Conservation (phyloP, 2,797 vertebrate species). For the Anisognathus igniventris region DNA sequence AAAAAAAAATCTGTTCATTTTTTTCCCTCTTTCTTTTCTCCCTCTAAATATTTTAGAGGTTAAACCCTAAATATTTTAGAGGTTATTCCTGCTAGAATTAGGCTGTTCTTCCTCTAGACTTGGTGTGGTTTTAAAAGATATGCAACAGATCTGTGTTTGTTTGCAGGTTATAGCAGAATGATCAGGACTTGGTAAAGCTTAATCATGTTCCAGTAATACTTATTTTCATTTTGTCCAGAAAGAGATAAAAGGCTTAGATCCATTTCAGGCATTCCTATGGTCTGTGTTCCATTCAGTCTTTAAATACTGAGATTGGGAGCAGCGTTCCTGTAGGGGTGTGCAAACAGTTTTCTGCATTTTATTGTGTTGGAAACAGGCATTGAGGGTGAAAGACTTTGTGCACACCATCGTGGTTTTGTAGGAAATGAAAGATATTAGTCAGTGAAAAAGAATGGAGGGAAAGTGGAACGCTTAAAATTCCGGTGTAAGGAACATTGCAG, state of each 20-base stretch:
- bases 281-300: neutral
- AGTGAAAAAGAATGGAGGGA: neutral
- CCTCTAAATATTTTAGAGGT: neutral
- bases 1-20: neutral
- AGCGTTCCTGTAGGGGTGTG: rapidly evolving
- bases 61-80: neutral
- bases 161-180: neutral
- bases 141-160: rapidly evolving
- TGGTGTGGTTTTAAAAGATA: neutral
- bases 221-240: neutral
- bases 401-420: neutral
- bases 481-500: neutral
- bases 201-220: neutral
- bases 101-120: neutral
- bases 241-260: neutral
- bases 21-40: neutral
- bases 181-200: neutral
- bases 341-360: neutral
- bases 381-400: neutral
- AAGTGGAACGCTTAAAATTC: neutral
- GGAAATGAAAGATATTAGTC: neutral
- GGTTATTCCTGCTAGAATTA: neutral
- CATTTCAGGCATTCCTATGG: neutral
- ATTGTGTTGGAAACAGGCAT: neutral
- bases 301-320: neutral